These are phyloP conservation scores for Sebastiscus albofasciatus DNA, from an alignment of 2,797 vertebrate species.

Conservation along the genomic window DNA sequence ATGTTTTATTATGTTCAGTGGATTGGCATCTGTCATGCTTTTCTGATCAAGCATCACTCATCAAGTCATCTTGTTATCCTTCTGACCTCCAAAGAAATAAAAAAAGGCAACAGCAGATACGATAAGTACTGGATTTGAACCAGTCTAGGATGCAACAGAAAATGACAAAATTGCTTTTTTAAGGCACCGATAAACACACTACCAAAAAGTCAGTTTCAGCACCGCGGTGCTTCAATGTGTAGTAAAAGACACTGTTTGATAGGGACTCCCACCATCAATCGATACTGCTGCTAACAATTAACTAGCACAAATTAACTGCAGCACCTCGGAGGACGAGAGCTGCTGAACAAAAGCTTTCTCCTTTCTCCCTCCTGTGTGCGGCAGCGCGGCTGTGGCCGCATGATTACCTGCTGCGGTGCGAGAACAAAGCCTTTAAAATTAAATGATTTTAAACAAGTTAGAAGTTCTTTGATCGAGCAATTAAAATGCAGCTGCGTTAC, in stretches of 20 bases:
- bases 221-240: background rate
- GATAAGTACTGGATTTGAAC: background rate
- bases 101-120: background rate
- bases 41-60: background rate
- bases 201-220: slow-evolving; percentile 10
- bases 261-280: slow-evolving; percentile 14
- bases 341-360: slow-evolving; percentile 24
- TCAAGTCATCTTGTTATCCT: background rate
- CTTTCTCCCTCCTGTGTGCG: slow-evolving; percentile 1
- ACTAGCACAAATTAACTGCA: slow-evolving; percentile 47
- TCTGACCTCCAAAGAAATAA: background rate
- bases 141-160: background rate
- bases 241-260: slow-evolving; percentile 19
- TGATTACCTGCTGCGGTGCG: slow-evolving; percentile 34
- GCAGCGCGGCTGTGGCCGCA: background rate
- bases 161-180: background rate
- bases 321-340: background rate
- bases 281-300: slow-evolving; percentile 46
- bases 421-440: slow-evolving; percentile 52
- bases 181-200: background rate
- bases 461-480: slow-evolving; percentile 42
- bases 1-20: slow-evolving; percentile 13
- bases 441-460: slow-evolving; percentile 49
- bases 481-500: slow-evolving; percentile 23
- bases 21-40: slow-evolving; percentile 1